Base-by-base conservation (phyloP, 2,113 vertebrate species). In the Lasiurus cinereus region DNA sequence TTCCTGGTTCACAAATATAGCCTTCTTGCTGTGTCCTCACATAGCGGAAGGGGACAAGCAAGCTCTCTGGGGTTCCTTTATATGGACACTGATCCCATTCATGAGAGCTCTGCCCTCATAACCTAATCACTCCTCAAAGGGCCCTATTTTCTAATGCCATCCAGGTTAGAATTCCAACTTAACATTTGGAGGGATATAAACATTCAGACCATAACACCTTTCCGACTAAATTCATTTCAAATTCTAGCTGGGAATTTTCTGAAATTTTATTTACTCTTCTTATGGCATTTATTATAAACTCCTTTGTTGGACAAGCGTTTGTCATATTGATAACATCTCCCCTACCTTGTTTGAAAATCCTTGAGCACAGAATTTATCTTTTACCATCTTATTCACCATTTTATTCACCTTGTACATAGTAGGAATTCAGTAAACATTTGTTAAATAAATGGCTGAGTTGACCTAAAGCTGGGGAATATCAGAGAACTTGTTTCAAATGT, bases 361-460 rank as follows among this genome's bases (percentile, higher is more conserved):
- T 92, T 96, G 62, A 73, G 56, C 85, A 36, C 5, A 64, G 39
- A 91, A 70, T 95, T 69, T 83, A 1, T 70, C 21, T 69, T 33
- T 78, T 83, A 70, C 13, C 56, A 2, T 73, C 43, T 72, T 29
- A 27, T 3, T 87, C 11, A 54, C 39, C 19, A 73, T 91, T 76
- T 83, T 54, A 62, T 78, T 13, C 64, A 43, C 27, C 36, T 90
- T 86, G 48, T 29, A 79, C 46, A 69, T 62, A 33, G 14, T 83
- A 52, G 54, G 19, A 70, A 74, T 83, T 93, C 87, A 31, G n/a
- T 85, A 76, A 79, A 67, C 46, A 39, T 82, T 36, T 78, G 43
- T 46, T 54, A 6, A 67, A 3, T 86, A 48, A 16, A 18, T 94
- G 39, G 9, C 67, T 43, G 12, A 62, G 12, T 83, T 16, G 88